Conservation (phyloP, 2,888 invertebrate species). For the Latrodectus elegans region DNA sequence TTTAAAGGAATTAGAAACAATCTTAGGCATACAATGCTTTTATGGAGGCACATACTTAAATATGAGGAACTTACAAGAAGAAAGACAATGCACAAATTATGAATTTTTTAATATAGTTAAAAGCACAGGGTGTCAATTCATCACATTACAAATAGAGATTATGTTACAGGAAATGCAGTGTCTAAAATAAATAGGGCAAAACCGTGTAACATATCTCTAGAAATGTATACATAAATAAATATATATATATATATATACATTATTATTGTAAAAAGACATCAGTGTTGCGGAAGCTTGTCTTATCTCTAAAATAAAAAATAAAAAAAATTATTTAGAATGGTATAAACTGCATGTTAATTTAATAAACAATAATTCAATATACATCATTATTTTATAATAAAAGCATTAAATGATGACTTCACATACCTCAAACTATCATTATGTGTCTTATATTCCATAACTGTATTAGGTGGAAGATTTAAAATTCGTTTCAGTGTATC, state of each 20-base stretch:
- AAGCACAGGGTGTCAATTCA: too few relatives aligned
- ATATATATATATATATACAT: background rate
- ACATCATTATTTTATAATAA: background rate
- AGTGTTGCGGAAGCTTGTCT: constrained; percentile 69
- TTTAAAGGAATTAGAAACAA: too few relatives aligned
- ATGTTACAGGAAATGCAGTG: too few relatives aligned
- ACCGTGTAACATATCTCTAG: too few relatives aligned
- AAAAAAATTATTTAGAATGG: background rate
- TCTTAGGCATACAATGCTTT: too few relatives aligned
- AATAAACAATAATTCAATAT: background rate
- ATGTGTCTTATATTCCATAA: constrained; percentile 89
- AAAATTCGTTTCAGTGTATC: constrained; percentile 95
- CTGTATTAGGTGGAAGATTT: constrained; percentile 92
- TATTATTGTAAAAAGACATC: constrained; percentile 64
- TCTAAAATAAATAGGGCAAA: too few relatives aligned
- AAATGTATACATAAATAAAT: background rate
- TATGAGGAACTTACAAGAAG: too few relatives aligned
- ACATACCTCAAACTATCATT: constrained; percentile 71
- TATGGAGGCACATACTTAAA: too few relatives aligned
- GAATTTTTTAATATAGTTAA: too few relatives aligned
- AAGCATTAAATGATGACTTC: background rate
- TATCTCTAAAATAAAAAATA: constrained; percentile 48
- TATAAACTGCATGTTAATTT: background rate
- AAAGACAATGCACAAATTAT: too few relatives aligned
- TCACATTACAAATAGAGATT: too few relatives aligned